A percentile compares a stretch with the other conserved stretches of the same genome.
Evolutionary conservation across 2,113 vertebrate genomes (phyloP).

Genomic region (Poeciliopsis turrubarensis): DNA sequence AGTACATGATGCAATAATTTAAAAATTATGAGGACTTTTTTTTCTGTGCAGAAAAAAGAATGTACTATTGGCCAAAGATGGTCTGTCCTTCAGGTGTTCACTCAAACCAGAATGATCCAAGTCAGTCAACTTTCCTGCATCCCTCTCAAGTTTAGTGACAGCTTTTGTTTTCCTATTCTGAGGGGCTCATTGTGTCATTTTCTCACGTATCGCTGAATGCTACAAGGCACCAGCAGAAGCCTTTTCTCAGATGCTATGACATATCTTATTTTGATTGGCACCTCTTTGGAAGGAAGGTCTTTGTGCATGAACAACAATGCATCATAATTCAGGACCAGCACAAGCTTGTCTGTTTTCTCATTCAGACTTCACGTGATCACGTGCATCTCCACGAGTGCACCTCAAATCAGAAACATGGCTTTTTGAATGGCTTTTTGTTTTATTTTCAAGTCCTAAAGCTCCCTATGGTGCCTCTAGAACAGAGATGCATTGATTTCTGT

Average conservation of each 20-base stretch:
- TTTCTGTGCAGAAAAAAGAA: background rate
- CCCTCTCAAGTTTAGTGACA: background rate
- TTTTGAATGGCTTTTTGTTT: background rate
- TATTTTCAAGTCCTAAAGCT: background rate
- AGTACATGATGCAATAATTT: background rate
- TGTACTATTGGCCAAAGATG: background rate
- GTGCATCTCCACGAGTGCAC: background rate
- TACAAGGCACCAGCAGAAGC: background rate
- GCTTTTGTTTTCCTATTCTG: background rate
- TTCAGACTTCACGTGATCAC: background rate
- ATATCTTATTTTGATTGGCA: background rate
- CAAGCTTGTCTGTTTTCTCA: background rate
- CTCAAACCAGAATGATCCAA: background rate
- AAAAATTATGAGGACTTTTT: background rate
- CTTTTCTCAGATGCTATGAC: background rate
- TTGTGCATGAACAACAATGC: background rate
- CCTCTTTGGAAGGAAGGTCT: background rate
- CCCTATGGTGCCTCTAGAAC: background rate
- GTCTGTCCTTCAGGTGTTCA: background rate
- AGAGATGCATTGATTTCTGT: background rate
- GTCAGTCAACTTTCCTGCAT: background rate
- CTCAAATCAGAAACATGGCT: background rate
- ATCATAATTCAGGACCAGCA: background rate
- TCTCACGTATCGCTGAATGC: background rate
- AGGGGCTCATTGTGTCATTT: background rate